A percentile compares a stretch with the other conserved stretches of the same genome.
Conservation (phyloP, 35 echinoderm and acorn worm genomes). For the Patiria miniata region DNA sequence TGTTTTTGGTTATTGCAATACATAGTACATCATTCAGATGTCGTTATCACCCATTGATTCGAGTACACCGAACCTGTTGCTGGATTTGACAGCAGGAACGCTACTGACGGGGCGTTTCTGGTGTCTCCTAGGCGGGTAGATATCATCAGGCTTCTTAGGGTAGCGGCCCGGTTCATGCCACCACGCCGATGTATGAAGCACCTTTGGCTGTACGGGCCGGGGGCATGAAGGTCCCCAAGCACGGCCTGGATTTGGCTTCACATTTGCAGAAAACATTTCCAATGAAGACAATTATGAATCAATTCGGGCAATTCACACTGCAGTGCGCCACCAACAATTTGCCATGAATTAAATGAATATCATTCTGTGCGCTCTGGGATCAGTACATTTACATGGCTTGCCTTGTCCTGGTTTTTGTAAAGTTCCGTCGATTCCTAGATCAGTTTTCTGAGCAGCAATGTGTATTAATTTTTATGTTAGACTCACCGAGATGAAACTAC, state of each 20-base stretch:
- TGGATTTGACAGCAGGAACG: not conserved
- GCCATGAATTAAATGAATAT: too few species aligned
- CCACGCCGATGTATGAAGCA: slow-evolving; percentile 63
- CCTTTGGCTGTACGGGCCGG: slow-evolving; percentile 30
- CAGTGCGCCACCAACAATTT: too few species aligned
- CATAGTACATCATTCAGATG: not conserved
- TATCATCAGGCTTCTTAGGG: slow-evolving; percentile 58
- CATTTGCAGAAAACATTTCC: too few species aligned
- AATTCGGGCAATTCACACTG: too few species aligned
- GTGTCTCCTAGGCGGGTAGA: slow-evolving; percentile 75
- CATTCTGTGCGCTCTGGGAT: too few species aligned
- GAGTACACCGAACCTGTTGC: not conserved
- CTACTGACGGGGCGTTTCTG: slow-evolving; percentile 37
- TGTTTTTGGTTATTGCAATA: too few species aligned
- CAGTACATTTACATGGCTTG: too few species aligned
- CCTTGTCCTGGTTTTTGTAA: too few species aligned
- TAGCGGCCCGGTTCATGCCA: slow-evolving; percentile 86
- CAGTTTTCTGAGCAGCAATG: too few species aligned
- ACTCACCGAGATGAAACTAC: slow-evolving; percentile 77
- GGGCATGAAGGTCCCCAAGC: slow-evolving; percentile 67
- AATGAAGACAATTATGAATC: too few species aligned
- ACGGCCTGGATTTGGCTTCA: slow-evolving; percentile 66
- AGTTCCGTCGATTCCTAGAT: too few species aligned
- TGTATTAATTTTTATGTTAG: too few species aligned
- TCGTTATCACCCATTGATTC: not conserved